These are phyloP conservation scores for Listronotus oregonensis DNA, from an alignment of 1,140 invertebrate species.

Conservation along the genomic window DNA sequence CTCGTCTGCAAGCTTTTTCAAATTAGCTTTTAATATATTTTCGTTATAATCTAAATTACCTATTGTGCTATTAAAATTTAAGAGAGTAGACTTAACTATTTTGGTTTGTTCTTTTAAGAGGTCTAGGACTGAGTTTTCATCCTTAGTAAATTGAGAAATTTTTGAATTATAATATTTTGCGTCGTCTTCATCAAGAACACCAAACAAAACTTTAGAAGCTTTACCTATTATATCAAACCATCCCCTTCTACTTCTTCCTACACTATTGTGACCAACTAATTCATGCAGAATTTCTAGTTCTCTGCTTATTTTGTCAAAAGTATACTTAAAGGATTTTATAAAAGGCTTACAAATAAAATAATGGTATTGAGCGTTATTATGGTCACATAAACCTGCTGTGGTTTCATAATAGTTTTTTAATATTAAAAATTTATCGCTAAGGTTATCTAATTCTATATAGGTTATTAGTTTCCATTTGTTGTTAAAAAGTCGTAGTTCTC, in stretches of 20 bases:
- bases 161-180: no score
- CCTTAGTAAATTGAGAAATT: no score
- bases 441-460: conserved; percentile 4
- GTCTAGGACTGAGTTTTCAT: no score
- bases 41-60: no score
- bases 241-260: conserved; percentile 1
- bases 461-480: conserved; percentile 5
- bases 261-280: neutral
- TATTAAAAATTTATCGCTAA: conserved; percentile 8
- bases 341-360: neutral
- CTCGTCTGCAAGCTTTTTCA: no score
- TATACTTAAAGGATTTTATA: conserved; percentile 1
- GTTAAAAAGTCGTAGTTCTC: conserved; percentile 4
- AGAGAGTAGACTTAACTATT: no score
- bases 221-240: conserved; percentile 9
- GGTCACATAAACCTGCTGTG: neutral
- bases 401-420: conserved; percentile 17
- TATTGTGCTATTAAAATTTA: no score
- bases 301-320: no score
- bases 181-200: no score
- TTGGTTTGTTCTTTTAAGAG: no score
- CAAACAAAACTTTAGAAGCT: conserved; percentile 4
- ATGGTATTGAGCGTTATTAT: conserved; percentile 6
- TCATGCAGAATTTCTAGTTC: neutral
- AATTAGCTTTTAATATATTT: no score